Conservation (phyloP, 1,140 invertebrate species). For the Tyrophagus putrescentiae region DNA sequence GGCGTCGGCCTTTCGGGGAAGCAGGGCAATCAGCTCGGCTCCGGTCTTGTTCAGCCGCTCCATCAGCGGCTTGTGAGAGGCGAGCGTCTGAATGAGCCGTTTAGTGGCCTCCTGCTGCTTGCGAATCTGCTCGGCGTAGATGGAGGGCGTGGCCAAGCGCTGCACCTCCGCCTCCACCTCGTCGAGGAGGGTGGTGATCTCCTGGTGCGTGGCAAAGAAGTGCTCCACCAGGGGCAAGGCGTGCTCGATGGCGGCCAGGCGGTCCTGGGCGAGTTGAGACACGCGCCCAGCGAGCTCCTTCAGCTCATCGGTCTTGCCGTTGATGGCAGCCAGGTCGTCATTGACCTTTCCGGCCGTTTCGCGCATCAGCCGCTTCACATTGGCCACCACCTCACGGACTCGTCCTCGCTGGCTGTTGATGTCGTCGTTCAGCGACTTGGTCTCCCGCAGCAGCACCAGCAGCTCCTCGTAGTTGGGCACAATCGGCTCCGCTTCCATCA, state of each 20-base stretch:
- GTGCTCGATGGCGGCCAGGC: conserved; percentile 78
- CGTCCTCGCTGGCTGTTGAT: conserved; percentile 79
- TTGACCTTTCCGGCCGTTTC: conserved; percentile 84
- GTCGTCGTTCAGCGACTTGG: conserved; percentile 84
- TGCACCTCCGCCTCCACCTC: conserved; percentile 83
- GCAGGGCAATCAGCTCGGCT: conserved; percentile 65
- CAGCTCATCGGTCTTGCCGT: conserved; percentile 78
- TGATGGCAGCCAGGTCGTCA: conserved; percentile 66
- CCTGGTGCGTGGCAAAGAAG: conserved; percentile 78
- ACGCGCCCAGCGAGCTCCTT: conserved; percentile 80
- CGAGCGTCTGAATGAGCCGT: conserved; percentile 71
- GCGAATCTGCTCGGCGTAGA: conserved; percentile 78
- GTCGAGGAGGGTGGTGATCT: conserved; percentile 75
- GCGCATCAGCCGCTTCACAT: conserved; percentile 79
- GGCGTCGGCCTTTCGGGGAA: conserved; percentile 70
- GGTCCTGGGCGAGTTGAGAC: conserved; percentile 61
- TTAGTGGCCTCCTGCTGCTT: conserved; percentile 88
- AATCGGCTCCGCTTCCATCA: conserved; percentile 72
- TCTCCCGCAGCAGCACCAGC: conserved; percentile 76
- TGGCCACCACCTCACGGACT: conserved; percentile 72
- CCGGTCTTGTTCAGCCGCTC: conserved; percentile 92
- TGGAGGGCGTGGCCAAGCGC: conserved; percentile 70
- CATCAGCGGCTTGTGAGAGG: conserved; percentile 79
- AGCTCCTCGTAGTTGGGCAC: conserved; percentile 74
- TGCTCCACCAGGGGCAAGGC: conserved; percentile 80